Evolutionary conservation across 92 coral and sea anemone genomes (phyloP).

Genomic region (Blastomussa wellsi): DNA sequence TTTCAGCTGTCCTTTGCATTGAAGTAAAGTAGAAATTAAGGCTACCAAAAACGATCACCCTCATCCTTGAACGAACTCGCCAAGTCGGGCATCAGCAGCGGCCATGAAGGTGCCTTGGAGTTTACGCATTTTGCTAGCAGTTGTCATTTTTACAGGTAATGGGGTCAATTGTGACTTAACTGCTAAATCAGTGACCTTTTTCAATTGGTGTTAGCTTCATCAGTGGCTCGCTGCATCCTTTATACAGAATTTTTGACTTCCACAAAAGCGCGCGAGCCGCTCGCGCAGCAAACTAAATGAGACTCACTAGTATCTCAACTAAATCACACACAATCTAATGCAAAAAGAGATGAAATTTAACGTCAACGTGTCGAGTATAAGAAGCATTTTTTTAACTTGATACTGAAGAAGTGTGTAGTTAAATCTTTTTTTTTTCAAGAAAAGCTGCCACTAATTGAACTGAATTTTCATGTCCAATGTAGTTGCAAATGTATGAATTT

Average conservation of each 20-base stretch:
- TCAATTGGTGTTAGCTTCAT: not conserved
- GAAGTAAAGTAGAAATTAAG: not conserved
- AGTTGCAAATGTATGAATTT: not conserved
- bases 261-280: not conserved
- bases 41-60: not conserved
- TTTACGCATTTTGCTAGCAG: constrained; percentile 5
- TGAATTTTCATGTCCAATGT: not conserved
- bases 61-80: not conserved
- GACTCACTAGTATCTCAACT: not conserved
- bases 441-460: not conserved
- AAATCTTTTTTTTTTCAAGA: not conserved
- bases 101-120: constrained; percentile 11
- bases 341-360: not conserved
- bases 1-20: constrained; percentile 23
- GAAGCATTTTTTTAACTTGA: not conserved
- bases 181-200: not conserved
- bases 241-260: not conserved
- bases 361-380: not conserved
- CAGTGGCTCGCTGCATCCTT: not conserved
- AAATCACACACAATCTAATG: not conserved
- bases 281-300: not conserved
- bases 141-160: constrained; percentile 19
- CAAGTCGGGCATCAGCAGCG: not conserved
- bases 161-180: not conserved
- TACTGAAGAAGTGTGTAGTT: not conserved